These are phyloP conservation scores for Leptinotarsa juncta DNA, from an alignment of 2,888 invertebrate species.

Conservation along the genomic window DNA sequence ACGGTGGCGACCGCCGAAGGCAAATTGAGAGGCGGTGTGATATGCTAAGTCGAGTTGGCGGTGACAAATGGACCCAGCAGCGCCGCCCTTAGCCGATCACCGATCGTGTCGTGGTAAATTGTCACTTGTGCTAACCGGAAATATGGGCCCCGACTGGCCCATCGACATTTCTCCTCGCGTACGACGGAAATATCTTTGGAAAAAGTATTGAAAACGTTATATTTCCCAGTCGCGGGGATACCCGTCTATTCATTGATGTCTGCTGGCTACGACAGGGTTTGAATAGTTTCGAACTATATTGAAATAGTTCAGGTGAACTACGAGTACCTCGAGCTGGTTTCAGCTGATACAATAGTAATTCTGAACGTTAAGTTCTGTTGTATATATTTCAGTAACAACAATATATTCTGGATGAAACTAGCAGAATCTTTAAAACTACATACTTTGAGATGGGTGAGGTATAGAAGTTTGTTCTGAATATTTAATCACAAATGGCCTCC, in stretches of 20 bases:
- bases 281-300: not conserved
- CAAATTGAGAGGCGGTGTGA: conserved; percentile 64
- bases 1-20: conserved; percentile 56
- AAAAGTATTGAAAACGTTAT: conserved; percentile 8
- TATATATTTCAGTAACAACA: too few species aligned
- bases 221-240: not conserved
- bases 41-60: conserved; percentile 53
- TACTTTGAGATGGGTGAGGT: too few species aligned
- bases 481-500: too few species aligned
- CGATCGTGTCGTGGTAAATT: conserved; percentile 64
- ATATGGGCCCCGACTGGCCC: conserved; percentile 49
- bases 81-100: conserved; percentile 63
- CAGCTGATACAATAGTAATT: too few species aligned
- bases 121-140: conserved; percentile 47
- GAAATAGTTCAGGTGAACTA: too few species aligned
- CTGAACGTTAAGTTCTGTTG: too few species aligned
- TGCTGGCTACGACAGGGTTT: not conserved
- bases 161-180: conserved; percentile 30
- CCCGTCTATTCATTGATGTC: not conserved
- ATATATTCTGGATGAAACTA: too few species aligned
- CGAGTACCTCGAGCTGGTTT: too few species aligned
- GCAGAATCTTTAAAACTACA: too few species aligned
- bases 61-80: conserved; percentile 54
- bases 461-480: too few species aligned
- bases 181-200: conserved; percentile 17